Conservation (phyloP, 2,888 invertebrate genomes). For the Drosophila neonasuta region DNA sequence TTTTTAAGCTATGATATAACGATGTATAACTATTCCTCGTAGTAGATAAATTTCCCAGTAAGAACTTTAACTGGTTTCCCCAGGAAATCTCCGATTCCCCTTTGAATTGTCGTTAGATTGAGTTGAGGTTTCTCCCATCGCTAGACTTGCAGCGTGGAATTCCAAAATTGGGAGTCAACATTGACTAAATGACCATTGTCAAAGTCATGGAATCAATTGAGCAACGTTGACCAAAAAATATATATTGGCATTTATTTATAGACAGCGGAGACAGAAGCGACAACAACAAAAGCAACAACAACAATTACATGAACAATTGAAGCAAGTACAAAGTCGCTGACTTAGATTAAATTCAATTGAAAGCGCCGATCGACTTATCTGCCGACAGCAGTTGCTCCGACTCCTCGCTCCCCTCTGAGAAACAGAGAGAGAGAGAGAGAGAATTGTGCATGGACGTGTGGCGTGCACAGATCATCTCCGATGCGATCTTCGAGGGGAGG, state of each 20-base stretch:
- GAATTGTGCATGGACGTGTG: conserved; percentile 40
- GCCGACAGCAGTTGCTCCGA: background rate
- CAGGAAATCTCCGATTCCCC: background rate
- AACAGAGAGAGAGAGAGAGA: background rate
- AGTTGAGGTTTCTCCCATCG: conserved; percentile 2
- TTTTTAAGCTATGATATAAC: too few species aligned
- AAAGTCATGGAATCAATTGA: conserved; percentile 20
- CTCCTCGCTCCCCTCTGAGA: background rate
- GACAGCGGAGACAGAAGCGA: background rate
- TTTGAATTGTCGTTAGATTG: background rate
- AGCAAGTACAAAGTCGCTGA: conserved; percentile 24
- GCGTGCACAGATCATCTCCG: conserved; percentile 40
- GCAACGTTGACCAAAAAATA: conserved; percentile 1
- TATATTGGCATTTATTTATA: conserved; percentile 26
- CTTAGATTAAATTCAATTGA: conserved; percentile 16
- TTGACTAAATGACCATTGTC: conserved; percentile 9
- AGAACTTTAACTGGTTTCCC: background rate
- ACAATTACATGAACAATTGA: conserved; percentile 14
- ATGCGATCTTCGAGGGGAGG: background rate
- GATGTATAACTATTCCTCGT: background rate
- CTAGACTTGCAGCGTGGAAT: conserved; percentile 5
- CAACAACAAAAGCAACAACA: background rate
- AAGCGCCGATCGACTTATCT: conserved; percentile 23
- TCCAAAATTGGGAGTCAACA: conserved; percentile 2
- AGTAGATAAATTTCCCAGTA: background rate